Evolutionary conservation across 2,888 invertebrate species (phyloP), one percentile per base, ranked within the genome.

Genomic region (Cosmorhoe ocellata): DNA sequence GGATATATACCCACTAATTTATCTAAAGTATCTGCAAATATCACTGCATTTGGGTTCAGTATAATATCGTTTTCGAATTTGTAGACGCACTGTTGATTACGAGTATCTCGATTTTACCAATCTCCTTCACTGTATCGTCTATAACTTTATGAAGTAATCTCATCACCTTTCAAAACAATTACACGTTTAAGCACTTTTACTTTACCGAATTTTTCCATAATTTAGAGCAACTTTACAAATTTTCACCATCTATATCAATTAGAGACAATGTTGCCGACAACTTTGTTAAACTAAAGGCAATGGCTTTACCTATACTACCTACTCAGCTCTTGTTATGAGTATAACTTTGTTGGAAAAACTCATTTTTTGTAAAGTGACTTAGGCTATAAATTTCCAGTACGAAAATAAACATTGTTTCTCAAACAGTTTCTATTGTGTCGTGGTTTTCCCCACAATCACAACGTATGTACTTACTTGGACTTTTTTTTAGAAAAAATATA

Each of bases 271-370:
- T 71, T 36, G 78, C 78, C 28, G 70, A 69, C 44, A 66, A 41
- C 59, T 74, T 74, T 1, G 77, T n/a, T n/a, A n/a, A n/a, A n/a
- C n/a, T n/a, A 68, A 51, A 79, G 18, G 18, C 4, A 77, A 50
- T 64, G 8, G 68, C 68, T 63, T 73, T 70, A n/a, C 79, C 79
- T 3, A 79, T 68, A 7, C 75, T 18, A 18, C 18, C 18, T 73
- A 75, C 6, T 66, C 62, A 5, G 74, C 76, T 27, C 77, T 74
- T 2, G 80, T 78, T 40, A 4, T 18, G 4, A 4, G 18, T 18
- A 76, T 69, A 1, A 74, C 65, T 71, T 77, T 74, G 55, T 73
- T 72, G 0, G n/a, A 46, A 39, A 77, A 79, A 66, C 61, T 64
- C 77, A 75, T 76, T 54, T 45, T 61, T 31, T 38, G 12, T 2